phyloP scores from a whole-genome alignment of 1,140 invertebrate genomes.

The Drosophila varians region DNA sequence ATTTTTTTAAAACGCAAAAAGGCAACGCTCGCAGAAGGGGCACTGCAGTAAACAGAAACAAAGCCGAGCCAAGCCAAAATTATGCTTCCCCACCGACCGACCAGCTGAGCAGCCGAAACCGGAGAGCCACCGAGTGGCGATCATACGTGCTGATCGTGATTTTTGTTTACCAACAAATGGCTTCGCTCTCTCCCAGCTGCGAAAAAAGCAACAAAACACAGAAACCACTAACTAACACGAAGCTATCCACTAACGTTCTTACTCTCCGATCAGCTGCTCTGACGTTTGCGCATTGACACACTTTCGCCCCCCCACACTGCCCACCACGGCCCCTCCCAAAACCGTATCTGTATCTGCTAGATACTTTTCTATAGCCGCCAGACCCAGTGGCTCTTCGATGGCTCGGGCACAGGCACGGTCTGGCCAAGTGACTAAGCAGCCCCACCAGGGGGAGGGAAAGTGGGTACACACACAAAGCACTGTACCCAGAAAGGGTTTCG shows the following conservation, averaged over 20 bases:
- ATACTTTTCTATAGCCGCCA: conserved; percentile 60
- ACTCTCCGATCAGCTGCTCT: conserved; percentile 70
- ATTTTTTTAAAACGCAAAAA: conserved; percentile 82
- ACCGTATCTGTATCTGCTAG: conserved; percentile 23
- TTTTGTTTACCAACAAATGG: conserved; percentile 75
- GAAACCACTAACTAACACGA: not conserved
- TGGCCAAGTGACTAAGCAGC: conserved; percentile 26
- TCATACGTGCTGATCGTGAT: conserved; percentile 71
- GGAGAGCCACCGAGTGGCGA: conserved; percentile 22
- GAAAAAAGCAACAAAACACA: not conserved
- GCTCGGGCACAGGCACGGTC: conserved; percentile 45
- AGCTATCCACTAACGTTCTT: conserved; percentile 13
- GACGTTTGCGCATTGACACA: conserved; percentile 77
- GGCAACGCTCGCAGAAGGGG: conserved; percentile 26
- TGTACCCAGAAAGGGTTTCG: not conserved
- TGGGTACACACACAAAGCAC: not conserved
- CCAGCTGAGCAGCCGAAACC: conserved; percentile 46
- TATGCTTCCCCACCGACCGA: conserved; percentile 50
- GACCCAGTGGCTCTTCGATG: conserved; percentile 68
- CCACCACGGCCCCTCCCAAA: not conserved
- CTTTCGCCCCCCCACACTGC: conserved; percentile 38
- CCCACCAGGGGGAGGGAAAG: not conserved
- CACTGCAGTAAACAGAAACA: conserved; percentile 38
- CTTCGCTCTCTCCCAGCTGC: not conserved
- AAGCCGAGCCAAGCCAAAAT: conserved; percentile 56